Base-by-base conservation (phyloP, 2,888 invertebrate species). In the Chorisops tibialis region DNA sequence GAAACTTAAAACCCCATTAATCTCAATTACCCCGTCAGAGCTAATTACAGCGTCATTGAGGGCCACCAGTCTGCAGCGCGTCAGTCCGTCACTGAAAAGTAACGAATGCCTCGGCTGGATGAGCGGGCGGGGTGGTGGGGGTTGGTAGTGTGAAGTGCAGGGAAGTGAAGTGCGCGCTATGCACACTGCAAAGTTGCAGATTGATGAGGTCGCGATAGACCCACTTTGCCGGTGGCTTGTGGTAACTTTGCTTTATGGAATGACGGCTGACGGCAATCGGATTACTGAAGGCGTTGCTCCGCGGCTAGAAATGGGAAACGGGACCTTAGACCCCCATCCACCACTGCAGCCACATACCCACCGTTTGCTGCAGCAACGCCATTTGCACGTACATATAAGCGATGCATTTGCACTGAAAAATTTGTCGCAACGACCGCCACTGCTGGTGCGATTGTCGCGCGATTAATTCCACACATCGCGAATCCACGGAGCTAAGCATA, bases 391-490 rank as follows among this genome's bases (percentile, higher is more conserved):
- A 30, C 3, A 30, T 30, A n/a, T n/a, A n/a, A 7, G 30, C 30
- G 9, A 5, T 30, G 30, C 30, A 30, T 9, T 30, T 9, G 30
- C 30, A 30, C 30, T 30, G 30, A 30, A 30, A 5, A 30, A 30
- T 30, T 30, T 30, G 30, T 30, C 30, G 30, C 30, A 30, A 9
- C 24, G 7, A 7, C 30, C 5, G 30, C 30, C 30, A 30, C 30
- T n/a, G n/a, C 30, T 9, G 9, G 30, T 30, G 2, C 30, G 22
- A 41, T 54, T 47, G 47, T 9, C 22, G 41, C 38, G 51, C 52
- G 49, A 50, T 50, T 50, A 50, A 50, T 50, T 50, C 30, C 39
- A 54, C 24, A 22, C 22, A 19, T 22, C 16, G 51, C 51, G 41
- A 21, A 16, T 54, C 30, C 43, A 43, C 45, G 56, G 30, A 18